Evolutionary conservation across 2,888 invertebrate species (phyloP).

Genomic region (Dicranocentrus wangi): DNA sequence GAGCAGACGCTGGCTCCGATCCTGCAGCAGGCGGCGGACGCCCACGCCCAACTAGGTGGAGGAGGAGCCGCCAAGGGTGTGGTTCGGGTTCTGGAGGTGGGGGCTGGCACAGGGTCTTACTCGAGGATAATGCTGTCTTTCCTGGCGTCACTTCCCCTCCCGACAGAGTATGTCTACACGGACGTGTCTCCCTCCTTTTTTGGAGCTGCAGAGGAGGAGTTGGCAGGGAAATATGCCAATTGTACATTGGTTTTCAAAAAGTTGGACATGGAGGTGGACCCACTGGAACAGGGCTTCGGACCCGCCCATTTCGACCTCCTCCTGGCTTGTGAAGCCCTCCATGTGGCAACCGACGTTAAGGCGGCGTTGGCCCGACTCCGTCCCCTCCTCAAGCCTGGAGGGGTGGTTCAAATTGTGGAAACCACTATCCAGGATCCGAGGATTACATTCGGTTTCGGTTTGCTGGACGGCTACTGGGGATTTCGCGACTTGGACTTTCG

Average conservation of each 20-base stretch:
- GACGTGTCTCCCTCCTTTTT: constrained; percentile 38
- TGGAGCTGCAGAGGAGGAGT: background rate
- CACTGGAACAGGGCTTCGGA: constrained; percentile 22
- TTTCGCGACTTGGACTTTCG: constrained; percentile 44
- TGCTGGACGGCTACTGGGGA: constrained; percentile 59
- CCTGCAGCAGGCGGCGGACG: background rate
- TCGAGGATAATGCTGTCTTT: background rate
- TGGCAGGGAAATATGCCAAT: background rate
- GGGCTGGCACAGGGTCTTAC: constrained; percentile 29
- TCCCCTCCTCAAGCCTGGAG: constrained; percentile 34
- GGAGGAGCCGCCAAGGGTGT: background rate
- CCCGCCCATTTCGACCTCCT: constrained; percentile 26
- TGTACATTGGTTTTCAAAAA: background rate
- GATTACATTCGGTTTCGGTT: constrained; percentile 48
- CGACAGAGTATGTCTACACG: constrained; percentile 33
- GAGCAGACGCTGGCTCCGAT: background rate
- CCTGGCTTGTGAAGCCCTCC: constrained; percentile 10
- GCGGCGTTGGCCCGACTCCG: constrained; percentile 30
- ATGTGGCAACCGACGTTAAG: constrained; percentile 15
- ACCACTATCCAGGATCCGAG: constrained; percentile 1
- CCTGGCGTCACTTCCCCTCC: background rate
- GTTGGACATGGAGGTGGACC: constrained; percentile 43
- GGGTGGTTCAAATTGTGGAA: constrained; percentile 40
- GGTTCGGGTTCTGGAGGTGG: constrained; percentile 42
- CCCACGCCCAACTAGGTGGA: background rate